These are phyloP conservation scores for Artemia sinica DNA, from an alignment of 2,888 invertebrate genomes.

Conservation along the genomic window DNA sequence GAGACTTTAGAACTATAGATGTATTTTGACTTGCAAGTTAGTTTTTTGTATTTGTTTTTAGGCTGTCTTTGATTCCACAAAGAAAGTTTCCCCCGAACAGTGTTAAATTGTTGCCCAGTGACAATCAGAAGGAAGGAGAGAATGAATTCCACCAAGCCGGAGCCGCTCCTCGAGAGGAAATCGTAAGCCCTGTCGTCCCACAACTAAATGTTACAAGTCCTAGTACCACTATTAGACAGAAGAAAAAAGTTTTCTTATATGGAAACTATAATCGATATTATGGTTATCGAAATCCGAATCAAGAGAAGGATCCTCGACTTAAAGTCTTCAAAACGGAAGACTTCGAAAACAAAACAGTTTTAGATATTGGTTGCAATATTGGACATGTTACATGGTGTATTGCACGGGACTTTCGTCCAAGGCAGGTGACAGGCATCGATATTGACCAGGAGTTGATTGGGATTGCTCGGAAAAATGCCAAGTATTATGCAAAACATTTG, in stretches of 20 bases:
- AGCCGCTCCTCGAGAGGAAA: constrained; percentile 44
- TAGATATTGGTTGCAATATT: constrained; percentile 95
- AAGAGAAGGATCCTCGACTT: constrained; percentile 63
- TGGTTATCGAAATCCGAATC: constrained; percentile 71
- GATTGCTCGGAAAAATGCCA: constrained; percentile 52
- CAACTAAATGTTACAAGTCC: constrained; percentile 45
- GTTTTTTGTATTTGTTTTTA: no score
- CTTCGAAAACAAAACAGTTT: constrained; percentile 70
- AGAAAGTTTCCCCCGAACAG: no score
- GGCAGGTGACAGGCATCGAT: constrained; percentile 76
- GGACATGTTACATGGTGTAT: constrained; percentile 83
- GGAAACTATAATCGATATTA: constrained; percentile 89
- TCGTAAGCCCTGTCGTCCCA: constrained; percentile 76
- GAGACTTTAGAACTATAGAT: no score
- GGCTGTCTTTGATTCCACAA: no score
- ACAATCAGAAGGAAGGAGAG: constrained; percentile 14
- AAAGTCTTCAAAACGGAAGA: constrained; percentile 63
- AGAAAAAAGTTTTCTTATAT: constrained; percentile 66
- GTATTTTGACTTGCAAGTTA: no score
- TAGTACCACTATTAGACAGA: constrained; percentile 30
- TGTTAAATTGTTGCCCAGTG: no score
- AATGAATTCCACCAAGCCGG: constrained; percentile 16
- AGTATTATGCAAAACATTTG: constrained; percentile 43
- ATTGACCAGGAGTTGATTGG: constrained; percentile 74
- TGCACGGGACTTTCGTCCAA: constrained; percentile 66